phyloP scores from a whole-genome alignment of 1,140 invertebrate genomes.

The Lanistes nyassanus region DNA sequence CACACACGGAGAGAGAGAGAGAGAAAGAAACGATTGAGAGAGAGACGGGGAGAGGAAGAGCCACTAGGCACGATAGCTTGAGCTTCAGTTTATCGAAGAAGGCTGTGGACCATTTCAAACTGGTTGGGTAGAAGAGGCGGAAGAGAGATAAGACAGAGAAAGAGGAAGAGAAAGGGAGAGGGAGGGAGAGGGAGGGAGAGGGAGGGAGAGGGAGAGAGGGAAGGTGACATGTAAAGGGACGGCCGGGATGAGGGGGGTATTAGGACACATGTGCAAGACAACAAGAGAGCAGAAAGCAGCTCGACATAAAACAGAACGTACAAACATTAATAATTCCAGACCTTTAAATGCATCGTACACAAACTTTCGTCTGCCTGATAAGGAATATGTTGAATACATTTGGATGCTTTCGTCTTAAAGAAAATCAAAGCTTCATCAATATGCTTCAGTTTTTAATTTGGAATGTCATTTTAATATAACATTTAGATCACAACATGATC shows the following conservation, averaged over 20 bases:
- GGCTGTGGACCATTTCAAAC: too few relatives aligned
- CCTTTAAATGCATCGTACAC: too few relatives aligned
- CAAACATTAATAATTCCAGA: not conserved
- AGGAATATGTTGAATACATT: too few relatives aligned
- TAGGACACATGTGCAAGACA: too few relatives aligned
- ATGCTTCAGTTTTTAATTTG: too few relatives aligned
- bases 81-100: not conserved
- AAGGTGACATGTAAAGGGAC: not conserved
- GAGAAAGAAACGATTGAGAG: not conserved
- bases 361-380: too few relatives aligned
- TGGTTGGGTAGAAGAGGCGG: too few relatives aligned
- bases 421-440: too few relatives aligned
- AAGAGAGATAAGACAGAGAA: slow-evolving; percentile 7
- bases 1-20: not conserved
- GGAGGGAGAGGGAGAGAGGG: slow-evolving; percentile 16
- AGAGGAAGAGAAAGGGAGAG: not conserved
- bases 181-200: slow-evolving; percentile 14
- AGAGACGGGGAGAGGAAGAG: not conserved
- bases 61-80: not conserved
- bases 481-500: too few relatives aligned
- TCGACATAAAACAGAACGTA: not conserved
- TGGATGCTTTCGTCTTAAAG: too few relatives aligned
- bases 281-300: not conserved
- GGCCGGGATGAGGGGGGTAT: too few relatives aligned
- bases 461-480: too few relatives aligned